Evolutionary conservation across 30 jellyfish, hydroid and myxozoan species (phyloP).

Genomic region (Turritopsis rubra): DNA sequence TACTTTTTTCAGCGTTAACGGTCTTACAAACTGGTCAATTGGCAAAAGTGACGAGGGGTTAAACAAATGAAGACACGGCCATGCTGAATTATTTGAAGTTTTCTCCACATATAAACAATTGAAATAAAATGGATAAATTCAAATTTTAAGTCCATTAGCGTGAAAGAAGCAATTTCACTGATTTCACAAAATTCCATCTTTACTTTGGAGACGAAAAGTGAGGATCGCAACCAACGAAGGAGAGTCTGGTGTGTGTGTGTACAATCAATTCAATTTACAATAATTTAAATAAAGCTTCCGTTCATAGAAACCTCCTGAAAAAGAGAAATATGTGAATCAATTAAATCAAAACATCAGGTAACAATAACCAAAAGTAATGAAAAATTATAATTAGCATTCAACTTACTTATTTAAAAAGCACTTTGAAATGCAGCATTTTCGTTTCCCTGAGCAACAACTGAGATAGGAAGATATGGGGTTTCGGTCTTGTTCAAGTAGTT

Average conservation of each 20-base stretch:
- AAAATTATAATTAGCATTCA: not conserved
- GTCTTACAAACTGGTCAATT: no score
- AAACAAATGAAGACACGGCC: no score
- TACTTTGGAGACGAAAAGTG: no score
- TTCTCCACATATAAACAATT: not conserved
- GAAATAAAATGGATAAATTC: not conserved
- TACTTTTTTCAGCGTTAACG: no score
- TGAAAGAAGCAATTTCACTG: not conserved
- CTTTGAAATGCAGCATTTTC: constrained; percentile 42
- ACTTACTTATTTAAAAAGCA: constrained; percentile 26
- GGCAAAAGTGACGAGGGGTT: no score
- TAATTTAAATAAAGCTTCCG: not conserved
- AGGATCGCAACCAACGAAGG: not conserved
- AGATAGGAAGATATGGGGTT: constrained; percentile 77
- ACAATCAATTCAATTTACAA: not conserved
- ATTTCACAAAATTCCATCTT: not conserved
- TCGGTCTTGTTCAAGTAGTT: constrained; percentile 64
- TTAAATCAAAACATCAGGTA: not conserved
- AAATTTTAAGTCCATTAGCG: not conserved
- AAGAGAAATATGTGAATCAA: not conserved
- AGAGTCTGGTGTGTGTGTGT: not conserved
- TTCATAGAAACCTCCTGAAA: not conserved
- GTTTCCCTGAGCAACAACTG: constrained; percentile 80
- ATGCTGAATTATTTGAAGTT: not conserved
- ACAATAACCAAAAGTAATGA: no score